Evolutionary conservation across 1,140 invertebrate genomes (phyloP).

Genomic region (Trialeurodes vaporariorum): DNA sequence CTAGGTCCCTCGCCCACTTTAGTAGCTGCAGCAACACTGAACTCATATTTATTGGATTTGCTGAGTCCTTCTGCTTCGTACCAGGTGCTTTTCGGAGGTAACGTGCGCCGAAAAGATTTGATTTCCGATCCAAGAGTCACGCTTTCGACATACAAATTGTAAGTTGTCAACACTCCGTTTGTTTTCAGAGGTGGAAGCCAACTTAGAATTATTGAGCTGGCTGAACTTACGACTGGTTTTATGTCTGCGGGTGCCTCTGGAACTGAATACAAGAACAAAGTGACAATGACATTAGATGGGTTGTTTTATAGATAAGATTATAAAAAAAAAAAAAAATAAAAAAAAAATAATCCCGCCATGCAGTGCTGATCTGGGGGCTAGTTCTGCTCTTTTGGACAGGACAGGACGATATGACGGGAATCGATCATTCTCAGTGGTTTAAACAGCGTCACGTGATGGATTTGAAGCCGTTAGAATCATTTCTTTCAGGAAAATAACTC

Average conservation of each 20-base stretch:
- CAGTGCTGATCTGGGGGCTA: too few species aligned
- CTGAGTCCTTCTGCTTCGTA: conserved; percentile 47
- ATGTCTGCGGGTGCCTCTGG: conserved; percentile 71
- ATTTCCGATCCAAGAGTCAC: conserved; percentile 7
- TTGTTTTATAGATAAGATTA: too few species aligned
- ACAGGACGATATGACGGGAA: too few species aligned
- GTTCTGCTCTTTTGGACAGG: too few species aligned
- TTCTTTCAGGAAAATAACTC: too few species aligned
- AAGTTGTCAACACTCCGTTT: conserved; percentile 69
- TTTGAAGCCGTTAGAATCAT: too few species aligned
- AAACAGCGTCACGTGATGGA: too few species aligned
- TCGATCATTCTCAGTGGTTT: too few species aligned
- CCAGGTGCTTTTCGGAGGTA: conserved; percentile 20
- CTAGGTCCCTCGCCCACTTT: conserved; percentile 60
- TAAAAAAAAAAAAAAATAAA: too few species aligned
- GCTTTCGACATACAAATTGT: conserved; percentile 55
- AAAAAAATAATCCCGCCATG: too few species aligned
- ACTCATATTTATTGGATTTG: conserved; percentile 44
- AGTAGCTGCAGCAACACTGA: conserved; percentile 70
- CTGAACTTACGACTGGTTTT: conserved; percentile 63
- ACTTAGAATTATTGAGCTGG: conserved; percentile 65
- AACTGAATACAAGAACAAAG: conserved; percentile 45
- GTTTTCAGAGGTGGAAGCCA: conserved; percentile 66
- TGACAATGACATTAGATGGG: too few species aligned
- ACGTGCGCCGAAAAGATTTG: conserved; percentile 5